These are phyloP conservation scores for Ligdia adustata DNA, from an alignment of 2,888 invertebrate genomes.

Conservation along the genomic window DNA sequence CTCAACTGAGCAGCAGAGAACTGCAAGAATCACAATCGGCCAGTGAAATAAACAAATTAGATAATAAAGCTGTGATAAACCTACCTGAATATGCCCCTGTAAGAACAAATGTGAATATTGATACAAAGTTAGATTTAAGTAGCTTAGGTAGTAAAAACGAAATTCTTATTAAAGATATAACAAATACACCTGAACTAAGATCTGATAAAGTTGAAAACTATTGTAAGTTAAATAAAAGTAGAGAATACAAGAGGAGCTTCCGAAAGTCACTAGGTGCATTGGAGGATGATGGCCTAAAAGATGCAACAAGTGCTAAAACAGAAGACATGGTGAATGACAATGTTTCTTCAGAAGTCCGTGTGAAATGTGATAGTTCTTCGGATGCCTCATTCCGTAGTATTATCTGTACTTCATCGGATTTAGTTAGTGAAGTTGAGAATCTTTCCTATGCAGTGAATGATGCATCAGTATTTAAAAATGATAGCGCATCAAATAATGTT, in stretches of 20 bases:
- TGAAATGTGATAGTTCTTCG: constrained; percentile 58
- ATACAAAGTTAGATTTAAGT: constrained; percentile 68
- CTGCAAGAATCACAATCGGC: constrained; percentile 57
- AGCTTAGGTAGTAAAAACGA: constrained; percentile 61
- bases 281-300: constrained; percentile 38
- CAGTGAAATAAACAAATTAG: constrained; percentile 57
- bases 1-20: constrained; percentile 61
- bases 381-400: constrained; percentile 67
- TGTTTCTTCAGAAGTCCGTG: constrained; percentile 18
- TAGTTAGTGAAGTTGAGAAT: constrained; percentile 48
- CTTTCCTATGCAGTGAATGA: constrained; percentile 42
- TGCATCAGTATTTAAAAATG: constrained; percentile 37
- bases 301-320: constrained; percentile 35
- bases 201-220: constrained; percentile 81
- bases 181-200: constrained; percentile 64
- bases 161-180: constrained; percentile 51
- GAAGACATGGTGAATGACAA: constrained; percentile 45
- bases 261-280: constrained; percentile 44
- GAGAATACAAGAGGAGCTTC: constrained; percentile 64
- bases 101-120: constrained; percentile 72
- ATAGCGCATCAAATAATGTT: constrained; percentile 18
- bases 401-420: constrained; percentile 52
- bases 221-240: constrained; percentile 81
- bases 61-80: constrained; percentile 73
- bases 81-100: constrained; percentile 68